These are phyloP conservation scores for Argopecten irradians DNA, from an alignment of 1,140 invertebrate genomes.

Conservation along the genomic window DNA sequence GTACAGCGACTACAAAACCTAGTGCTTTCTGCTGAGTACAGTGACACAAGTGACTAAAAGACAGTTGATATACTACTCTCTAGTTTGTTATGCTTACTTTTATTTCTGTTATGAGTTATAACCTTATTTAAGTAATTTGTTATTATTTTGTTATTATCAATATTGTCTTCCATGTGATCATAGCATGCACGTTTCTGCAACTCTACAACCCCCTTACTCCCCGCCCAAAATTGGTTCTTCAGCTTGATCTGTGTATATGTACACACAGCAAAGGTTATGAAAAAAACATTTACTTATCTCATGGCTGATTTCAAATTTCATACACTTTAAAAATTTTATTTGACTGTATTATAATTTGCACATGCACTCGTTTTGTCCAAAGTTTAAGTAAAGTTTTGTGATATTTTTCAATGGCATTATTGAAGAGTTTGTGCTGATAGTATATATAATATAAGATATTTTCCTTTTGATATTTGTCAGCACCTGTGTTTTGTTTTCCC, in stretches of 20 bases:
- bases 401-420: no score
- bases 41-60: not conserved
- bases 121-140: slow-evolving; percentile 23
- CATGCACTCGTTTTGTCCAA: no score
- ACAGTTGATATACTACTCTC: not conserved
- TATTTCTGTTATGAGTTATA: slow-evolving; percentile 2
- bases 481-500: not conserved
- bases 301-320: not conserved
- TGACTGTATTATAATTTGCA: no score
- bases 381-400: no score
- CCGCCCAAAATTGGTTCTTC: not conserved
- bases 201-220: not conserved
- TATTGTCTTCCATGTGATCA: slow-evolving; percentile 3
- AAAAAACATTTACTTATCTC: not conserved
- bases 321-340: not conserved
- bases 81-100: slow-evolving; percentile 18
- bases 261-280: not conserved
- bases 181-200: slow-evolving; percentile 6
- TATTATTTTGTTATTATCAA: not conserved
- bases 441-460: no score
- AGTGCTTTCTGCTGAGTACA: not conserved
- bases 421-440: no score
- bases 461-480: no score
- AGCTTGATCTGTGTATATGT: not conserved
- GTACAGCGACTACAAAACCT: no score